A percentile compares a stretch with the other conserved stretches of the same genome.
phyloP scores from a whole-genome alignment of 2,113 vertebrate species.

The Ammospiza nelsoni region DNA sequence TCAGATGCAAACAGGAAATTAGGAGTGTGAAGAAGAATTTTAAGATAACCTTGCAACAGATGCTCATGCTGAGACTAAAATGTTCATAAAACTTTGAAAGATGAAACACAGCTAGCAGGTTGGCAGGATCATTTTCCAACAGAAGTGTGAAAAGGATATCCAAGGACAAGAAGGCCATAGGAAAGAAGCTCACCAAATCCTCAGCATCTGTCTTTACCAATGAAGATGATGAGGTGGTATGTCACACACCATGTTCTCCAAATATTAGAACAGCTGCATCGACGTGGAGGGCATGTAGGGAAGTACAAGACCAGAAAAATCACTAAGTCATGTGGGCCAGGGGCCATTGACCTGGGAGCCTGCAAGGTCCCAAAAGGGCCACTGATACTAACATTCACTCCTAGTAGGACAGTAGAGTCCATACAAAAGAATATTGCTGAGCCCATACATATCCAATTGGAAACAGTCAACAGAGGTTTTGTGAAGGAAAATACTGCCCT shows the following conservation, averaged over 20 bases:
- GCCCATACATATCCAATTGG: accelerated
- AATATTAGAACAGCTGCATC: background rate
- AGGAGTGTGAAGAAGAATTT: background rate
- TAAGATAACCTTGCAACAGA: background rate
- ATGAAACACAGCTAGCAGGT: background rate
- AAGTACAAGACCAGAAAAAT: background rate
- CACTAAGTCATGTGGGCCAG: background rate
- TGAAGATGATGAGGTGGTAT: background rate
- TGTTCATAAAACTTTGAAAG: background rate
- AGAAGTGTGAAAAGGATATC: background rate
- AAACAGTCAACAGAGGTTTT: background rate
- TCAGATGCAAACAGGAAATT: conserved; percentile 20
- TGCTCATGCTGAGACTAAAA: background rate
- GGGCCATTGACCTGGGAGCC: background rate
- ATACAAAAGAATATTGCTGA: background rate
- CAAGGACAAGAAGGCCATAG: background rate
- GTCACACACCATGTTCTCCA: background rate
- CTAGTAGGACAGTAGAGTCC: background rate
- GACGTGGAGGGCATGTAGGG: background rate
- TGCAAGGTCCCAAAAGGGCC: background rate
- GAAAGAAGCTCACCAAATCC: background rate
- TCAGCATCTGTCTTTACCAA: background rate
- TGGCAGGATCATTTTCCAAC: background rate
- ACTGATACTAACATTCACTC: background rate
- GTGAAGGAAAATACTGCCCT: background rate